Evolutionary conservation across 2,888 invertebrate species (phyloP).

Genomic region (Deilephila porcellus): DNA sequence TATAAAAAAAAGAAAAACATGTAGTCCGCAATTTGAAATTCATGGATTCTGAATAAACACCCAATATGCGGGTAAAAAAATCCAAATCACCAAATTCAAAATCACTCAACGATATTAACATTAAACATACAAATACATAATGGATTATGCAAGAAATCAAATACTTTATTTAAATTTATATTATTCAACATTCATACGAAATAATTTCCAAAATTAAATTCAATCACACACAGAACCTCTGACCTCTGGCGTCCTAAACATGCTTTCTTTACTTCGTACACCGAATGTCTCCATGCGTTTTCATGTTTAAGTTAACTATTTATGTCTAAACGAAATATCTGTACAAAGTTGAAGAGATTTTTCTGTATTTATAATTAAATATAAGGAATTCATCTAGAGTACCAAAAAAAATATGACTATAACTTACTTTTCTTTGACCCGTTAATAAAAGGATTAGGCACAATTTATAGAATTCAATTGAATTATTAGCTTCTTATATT

Average conservation of each 20-base stretch:
- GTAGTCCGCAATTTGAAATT: no score
- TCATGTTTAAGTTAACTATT: background rate
- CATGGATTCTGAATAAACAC: background rate
- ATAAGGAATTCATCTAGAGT: no score
- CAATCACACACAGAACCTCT: conserved; percentile 12
- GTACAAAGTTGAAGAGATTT: background rate
- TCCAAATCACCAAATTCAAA: conserved; percentile 8
- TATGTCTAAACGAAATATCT: background rate
- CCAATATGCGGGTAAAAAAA: background rate
- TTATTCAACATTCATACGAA: background rate
- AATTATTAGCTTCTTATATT: no score
- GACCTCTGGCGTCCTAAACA: conserved; percentile 12
- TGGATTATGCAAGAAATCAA: conserved; percentile 3
- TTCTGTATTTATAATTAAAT: background rate
- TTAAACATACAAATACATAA: background rate
- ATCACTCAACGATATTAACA: background rate
- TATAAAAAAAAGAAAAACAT: no score
- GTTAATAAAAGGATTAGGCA: no score
- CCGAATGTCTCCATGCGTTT: conserved; percentile 2
- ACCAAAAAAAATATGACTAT: no score
- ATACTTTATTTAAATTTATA: conserved; percentile 9
- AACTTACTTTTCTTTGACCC: no score
- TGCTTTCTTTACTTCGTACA: conserved; percentile 6
- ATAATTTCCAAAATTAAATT: conserved; percentile 25
- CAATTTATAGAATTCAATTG: no score